These are phyloP conservation scores for Meloidogyne exigua DNA, from an alignment of 1,140 invertebrate genomes.

Conservation along the genomic window DNA sequence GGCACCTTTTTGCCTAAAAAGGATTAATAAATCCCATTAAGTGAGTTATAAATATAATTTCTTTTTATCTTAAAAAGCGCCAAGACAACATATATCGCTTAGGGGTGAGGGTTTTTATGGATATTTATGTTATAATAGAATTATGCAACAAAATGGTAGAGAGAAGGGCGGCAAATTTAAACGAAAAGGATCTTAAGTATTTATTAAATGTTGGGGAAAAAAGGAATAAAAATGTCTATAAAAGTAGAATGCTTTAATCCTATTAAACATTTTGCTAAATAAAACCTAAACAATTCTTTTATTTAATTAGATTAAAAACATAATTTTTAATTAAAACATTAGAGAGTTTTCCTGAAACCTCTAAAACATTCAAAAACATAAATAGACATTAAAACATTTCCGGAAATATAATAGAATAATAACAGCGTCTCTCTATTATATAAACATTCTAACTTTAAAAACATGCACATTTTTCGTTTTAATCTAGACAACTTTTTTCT, in stretches of 20 bases:
- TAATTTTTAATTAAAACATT: not conserved
- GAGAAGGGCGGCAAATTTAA: not conserved
- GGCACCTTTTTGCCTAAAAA: not conserved
- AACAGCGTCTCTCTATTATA: no score
- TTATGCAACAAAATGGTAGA: not conserved
- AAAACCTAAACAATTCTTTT: no score
- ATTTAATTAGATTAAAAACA: no score
- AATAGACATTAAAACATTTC: not conserved
- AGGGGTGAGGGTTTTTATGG: not conserved
- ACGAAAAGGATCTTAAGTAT: no score
- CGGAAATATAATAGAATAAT: no score
- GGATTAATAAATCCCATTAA: not conserved
- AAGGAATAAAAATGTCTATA: no score
- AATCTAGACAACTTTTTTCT: not conserved
- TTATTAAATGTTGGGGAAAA: no score
- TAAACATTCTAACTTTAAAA: not conserved
- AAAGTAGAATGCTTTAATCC: no score
- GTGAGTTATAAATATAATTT: not conserved
- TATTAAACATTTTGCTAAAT: no score
- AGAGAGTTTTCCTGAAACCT: not conserved
- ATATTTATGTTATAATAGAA: constrained; percentile 1
- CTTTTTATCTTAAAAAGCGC: not conserved
- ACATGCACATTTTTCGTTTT: not conserved
- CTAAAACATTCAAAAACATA: no score
- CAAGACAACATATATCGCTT: no score